Evolutionary conservation across 2,797 vertebrate species (phyloP), one percentile per base, ranked within the genome.

Genomic region (Danio jaintianensis): DNA sequence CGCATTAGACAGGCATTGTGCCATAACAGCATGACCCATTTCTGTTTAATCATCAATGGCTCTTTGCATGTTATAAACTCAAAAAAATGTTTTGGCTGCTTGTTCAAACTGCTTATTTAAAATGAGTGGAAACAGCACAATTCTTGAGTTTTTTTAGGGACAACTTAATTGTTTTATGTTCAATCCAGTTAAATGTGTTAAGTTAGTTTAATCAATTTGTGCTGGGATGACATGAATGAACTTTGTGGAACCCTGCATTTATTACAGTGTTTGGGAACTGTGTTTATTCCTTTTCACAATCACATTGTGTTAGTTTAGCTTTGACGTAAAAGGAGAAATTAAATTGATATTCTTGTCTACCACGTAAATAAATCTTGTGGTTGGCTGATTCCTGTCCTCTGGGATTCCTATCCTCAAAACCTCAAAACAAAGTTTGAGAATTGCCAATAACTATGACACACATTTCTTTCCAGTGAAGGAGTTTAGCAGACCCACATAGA

Each of bases 1-100:
- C 9, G 0, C 16, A 6, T 59, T 70, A 11, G n/a, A 10, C 9
- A 62, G 0, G 7, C 13, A 11, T 50, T 36, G 10, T 56, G 56
- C 55, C 20, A 70, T 52, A 36, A 62, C 48, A 12, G 22, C 78
- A 66, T 29, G 68, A 53, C 71, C 1, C 18, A 16, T 40, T 73
- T 53, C 4, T 0, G 10, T 40, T 4, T n/a, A 15, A 12, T 55
- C 40, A 64, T 42, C 55, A 16, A 56, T 75, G 22, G 16, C 13
- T 59, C 50, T 16, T 82, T 72, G 53, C 13, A 42, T 20, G 15
- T 22, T 29, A 16, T 29, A 29, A 29, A 29, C 29, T 29, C n/a
- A 29, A 29, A 29, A 29, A 29, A 29, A 29, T 29, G 29, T 29
- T 29, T 29, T 29, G 29, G 29, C 29, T 29, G 29, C 29, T 29